phyloP scores from a whole-genome alignment of 2,113 vertebrate genomes.

The Sitta europaea region DNA sequence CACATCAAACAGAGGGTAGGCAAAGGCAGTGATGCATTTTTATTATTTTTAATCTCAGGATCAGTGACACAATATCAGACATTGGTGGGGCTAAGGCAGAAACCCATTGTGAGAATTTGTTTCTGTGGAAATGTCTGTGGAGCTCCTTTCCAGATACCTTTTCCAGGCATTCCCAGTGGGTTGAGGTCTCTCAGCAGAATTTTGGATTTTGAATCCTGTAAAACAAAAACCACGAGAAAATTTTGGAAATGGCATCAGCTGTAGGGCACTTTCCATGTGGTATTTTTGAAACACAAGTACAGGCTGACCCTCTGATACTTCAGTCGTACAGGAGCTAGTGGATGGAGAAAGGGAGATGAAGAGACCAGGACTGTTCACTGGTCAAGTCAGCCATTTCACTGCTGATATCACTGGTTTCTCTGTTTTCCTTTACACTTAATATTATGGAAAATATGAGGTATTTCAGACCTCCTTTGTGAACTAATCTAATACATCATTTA shows the following conservation, averaged over 20 bases:
- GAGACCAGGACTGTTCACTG: neutral
- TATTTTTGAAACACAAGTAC: neutral
- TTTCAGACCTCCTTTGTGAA: neutral
- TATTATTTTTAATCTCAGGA: neutral
- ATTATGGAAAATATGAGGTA: neutral
- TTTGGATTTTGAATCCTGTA: neutral
- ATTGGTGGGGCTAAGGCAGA: neutral
- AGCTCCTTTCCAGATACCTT: neutral
- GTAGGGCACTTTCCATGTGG: neutral
- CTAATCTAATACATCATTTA: neutral
- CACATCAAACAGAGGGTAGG: neutral
- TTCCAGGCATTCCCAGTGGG: neutral
- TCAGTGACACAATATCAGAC: neutral
- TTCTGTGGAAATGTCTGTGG: accelerated
- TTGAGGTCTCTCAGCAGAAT: neutral
- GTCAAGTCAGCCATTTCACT: neutral
- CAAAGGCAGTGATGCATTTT: neutral
- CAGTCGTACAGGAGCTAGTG: neutral
- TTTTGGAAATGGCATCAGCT: neutral
- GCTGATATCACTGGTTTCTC: neutral
- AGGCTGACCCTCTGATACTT: neutral
- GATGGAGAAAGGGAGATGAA: neutral
- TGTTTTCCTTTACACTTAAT: neutral
- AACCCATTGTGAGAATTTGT: neutral
- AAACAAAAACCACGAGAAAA: neutral